phyloP scores from a whole-genome alignment of 2,797 vertebrate species.

The Chiroxiphia lanceolata region DNA sequence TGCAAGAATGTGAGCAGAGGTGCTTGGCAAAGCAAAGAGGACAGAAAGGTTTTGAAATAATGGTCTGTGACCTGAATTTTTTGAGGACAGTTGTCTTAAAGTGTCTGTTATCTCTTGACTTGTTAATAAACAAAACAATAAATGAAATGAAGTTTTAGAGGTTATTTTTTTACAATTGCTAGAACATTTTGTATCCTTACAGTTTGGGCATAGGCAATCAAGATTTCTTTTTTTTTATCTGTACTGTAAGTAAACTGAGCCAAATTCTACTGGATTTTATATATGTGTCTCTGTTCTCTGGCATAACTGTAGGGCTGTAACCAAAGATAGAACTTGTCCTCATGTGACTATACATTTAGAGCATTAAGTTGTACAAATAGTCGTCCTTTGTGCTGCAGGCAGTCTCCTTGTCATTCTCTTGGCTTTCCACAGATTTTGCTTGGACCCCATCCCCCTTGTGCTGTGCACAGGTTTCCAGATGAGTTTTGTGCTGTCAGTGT shows the following conservation, averaged over 20 bases:
- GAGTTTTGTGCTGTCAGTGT: neutral
- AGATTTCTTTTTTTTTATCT: conserved; percentile 2
- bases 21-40: conserved; percentile 2
- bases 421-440: neutral
- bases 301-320: neutral
- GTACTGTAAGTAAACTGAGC: neutral
- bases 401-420: neutral
- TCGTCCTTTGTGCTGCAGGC: neutral
- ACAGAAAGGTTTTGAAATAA: neutral
- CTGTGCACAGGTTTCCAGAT: neutral
- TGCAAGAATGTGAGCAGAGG: conserved; percentile 6
- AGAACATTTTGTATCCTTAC: neutral
- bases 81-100: neutral
- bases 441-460: neutral
- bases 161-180: neutral
- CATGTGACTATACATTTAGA: neutral
- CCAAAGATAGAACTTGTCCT: neutral
- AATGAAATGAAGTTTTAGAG: neutral
- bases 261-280: conserved; percentile 13
- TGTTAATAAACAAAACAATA: conserved; percentile 2
- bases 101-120: neutral
- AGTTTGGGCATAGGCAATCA: neutral
- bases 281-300: neutral
- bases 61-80: conserved; percentile 1
- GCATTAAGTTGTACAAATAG: neutral